A percentile compares a stretch with the other conserved stretches of the same genome.
Conservation (phyloP, 1,140 invertebrate species). For the Leptonema lineaticorne region DNA sequence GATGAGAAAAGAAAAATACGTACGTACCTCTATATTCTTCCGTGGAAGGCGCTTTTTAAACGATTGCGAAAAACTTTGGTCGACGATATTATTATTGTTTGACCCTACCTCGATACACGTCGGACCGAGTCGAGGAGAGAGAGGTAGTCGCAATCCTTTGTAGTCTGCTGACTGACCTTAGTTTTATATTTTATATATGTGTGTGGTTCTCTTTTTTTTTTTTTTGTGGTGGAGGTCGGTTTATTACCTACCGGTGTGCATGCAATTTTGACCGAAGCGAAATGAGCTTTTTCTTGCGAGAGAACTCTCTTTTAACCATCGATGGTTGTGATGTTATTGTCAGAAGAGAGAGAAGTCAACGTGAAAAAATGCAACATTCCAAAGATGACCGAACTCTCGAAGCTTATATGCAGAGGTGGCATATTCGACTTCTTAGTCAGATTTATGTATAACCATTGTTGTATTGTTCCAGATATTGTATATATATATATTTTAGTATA, state of each 20-base stretch:
- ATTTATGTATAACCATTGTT: no score
- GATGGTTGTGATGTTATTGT: no score
- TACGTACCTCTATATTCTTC: no score
- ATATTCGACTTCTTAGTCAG: not conserved
- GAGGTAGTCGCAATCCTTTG: conserved; percentile 6
- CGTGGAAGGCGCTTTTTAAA: not conserved
- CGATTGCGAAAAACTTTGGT: not conserved
- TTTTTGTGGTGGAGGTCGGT: conserved; percentile 2
- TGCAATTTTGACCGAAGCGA: conserved; percentile 14
- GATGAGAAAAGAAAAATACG: not conserved
- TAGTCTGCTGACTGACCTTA: conserved; percentile 9
- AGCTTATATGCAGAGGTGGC: not conserved
- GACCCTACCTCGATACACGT: not conserved
- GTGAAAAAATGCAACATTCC: no score
- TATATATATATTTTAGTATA: no score
- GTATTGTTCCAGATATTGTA: no score
- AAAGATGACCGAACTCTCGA: no score
- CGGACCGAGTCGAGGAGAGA: not conserved
- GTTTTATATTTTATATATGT: not conserved
- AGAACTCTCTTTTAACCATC: not conserved
- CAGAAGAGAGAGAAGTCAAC: no score
- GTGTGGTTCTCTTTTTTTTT: not conserved
- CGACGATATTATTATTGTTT: not conserved
- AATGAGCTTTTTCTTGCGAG: conserved; percentile 16
- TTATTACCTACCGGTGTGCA: conserved; percentile 15